A percentile compares a stretch with the other conserved stretches of the same genome.
These are phyloP conservation scores for Coboldia fuscipes DNA, from an alignment of 1,140 invertebrate species.

Conservation along the genomic window DNA sequence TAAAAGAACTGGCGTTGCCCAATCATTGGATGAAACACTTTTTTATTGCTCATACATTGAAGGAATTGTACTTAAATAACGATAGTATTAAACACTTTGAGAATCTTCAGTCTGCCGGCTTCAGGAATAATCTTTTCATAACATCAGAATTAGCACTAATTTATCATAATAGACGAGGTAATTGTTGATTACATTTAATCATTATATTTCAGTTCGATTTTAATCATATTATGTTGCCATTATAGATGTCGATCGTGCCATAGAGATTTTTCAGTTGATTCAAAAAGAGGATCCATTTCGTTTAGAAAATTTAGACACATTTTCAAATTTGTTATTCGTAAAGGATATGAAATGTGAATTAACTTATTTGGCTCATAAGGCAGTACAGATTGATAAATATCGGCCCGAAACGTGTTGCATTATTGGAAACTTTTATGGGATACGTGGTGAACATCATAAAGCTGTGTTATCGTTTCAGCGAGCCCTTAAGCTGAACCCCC, in stretches of 20 bases:
- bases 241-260: slow-evolving; percentile 73
- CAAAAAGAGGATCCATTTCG: slow-evolving; percentile 76
- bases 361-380: slow-evolving; percentile 79
- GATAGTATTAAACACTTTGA: slow-evolving; percentile 71
- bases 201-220: not conserved
- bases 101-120: slow-evolving; percentile 52
- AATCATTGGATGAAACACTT: slow-evolving; percentile 91
- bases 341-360: slow-evolving; percentile 84
- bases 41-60: slow-evolving; percentile 75
- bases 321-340: slow-evolving; percentile 90
- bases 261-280: slow-evolving; percentile 61
- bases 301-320: slow-evolving; percentile 88
- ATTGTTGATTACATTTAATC: slow-evolving; percentile 1
- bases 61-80: slow-evolving; percentile 78
- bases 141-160: slow-evolving; percentile 78
- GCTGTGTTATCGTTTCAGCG: slow-evolving; percentile 92
- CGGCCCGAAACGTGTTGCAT: slow-evolving; percentile 95
- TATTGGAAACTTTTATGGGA: slow-evolving; percentile 96
- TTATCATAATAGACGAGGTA: slow-evolving; percentile 80
- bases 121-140: slow-evolving; percentile 75
- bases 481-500: slow-evolving; percentile 83
- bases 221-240: not conserved
- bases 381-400: slow-evolving; percentile 90
- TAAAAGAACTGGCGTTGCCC: slow-evolving; percentile 48
- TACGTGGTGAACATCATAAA: slow-evolving; percentile 88